Evolutionary conservation across 2,113 vertebrate species (phyloP).

Genomic region (Campylomormyrus tamandua): DNA sequence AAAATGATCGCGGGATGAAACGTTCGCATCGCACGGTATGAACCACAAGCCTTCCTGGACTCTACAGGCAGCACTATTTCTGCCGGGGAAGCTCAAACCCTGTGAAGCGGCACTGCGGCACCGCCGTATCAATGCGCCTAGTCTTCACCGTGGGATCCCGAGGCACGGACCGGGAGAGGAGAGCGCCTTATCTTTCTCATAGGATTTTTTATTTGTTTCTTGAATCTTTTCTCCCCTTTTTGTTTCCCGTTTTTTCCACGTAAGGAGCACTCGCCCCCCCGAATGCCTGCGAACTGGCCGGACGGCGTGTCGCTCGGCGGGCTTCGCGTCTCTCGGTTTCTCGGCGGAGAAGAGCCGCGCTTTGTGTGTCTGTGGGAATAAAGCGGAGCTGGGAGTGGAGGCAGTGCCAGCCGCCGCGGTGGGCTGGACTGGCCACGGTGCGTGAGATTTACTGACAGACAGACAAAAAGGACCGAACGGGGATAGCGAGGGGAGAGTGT

Average conservation of each 20-base stretch:
- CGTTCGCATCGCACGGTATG: background rate
- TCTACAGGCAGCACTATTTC: conserved; percentile 58
- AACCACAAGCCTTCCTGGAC: background rate
- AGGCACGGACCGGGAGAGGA: conserved; percentile 58
- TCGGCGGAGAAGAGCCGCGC: conserved; percentile 41
- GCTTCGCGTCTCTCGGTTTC: conserved; percentile 57
- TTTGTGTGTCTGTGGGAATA: conserved; percentile 50
- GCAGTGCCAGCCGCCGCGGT: conserved; percentile 49
- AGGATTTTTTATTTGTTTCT: conserved; percentile 56
- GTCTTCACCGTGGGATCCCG: conserved; percentile 62
- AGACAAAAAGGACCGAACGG: conserved; percentile 26
- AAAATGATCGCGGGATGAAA: background rate
- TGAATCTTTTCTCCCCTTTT: conserved; percentile 41
- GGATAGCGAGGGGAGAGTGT: conserved; percentile 37
- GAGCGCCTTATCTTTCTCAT: conserved; percentile 51
- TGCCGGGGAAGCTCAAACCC: conserved; percentile 59
- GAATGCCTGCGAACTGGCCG: conserved; percentile 59
- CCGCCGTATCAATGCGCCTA: conserved; percentile 65
- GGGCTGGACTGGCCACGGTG: conserved; percentile 50
- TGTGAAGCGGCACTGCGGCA: conserved; percentile 74
- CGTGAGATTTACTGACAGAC: conserved; percentile 55
- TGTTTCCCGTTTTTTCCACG: conserved; percentile 30
- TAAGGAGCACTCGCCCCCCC: conserved; percentile 35
- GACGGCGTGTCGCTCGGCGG: conserved; percentile 55
- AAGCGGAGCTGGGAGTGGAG: conserved; percentile 42